These are phyloP conservation scores for Drosophila paulistorum DNA, from an alignment of 1,140 invertebrate genomes.

Conservation along the genomic window DNA sequence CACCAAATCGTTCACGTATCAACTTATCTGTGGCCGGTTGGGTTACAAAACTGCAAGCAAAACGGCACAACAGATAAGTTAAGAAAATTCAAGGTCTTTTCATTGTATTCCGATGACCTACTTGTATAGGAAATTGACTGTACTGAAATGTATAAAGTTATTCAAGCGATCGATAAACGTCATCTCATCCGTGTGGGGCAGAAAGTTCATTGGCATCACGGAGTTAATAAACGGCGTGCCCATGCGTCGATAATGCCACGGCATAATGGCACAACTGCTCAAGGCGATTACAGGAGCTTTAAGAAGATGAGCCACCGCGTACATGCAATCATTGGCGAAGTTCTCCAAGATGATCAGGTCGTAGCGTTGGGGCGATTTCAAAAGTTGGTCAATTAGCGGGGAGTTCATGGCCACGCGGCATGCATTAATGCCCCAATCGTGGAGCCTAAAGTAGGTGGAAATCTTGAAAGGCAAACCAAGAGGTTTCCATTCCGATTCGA, in stretches of 20 bases:
- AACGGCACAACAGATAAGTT: neutral
- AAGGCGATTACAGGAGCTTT: slow-evolving; percentile 85
- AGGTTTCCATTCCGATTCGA: slow-evolving; percentile 41
- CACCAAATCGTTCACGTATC: slow-evolving; percentile 85
- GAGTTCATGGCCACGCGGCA: slow-evolving; percentile 85
- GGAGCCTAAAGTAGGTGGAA: slow-evolving; percentile 60
- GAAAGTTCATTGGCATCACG: slow-evolving; percentile 84
- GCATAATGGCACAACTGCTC: slow-evolving; percentile 85
- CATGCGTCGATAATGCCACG: slow-evolving; percentile 85
- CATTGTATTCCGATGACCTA: slow-evolving; percentile 65
- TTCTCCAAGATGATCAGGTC: slow-evolving; percentile 86
- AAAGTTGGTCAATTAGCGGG: slow-evolving; percentile 50
- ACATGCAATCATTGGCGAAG: slow-evolving; percentile 86
- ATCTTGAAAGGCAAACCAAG: slow-evolving; percentile 57
- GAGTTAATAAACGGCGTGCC: slow-evolving; percentile 85
- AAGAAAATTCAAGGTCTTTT: neutral
- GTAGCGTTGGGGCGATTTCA: slow-evolving; percentile 84
- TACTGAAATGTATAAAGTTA: slow-evolving; percentile 83
- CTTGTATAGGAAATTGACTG: slow-evolving; percentile 83
- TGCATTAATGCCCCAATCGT: slow-evolving; percentile 74
- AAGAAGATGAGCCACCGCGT: slow-evolving; percentile 85
- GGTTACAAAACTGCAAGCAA: slow-evolving; percentile 51
- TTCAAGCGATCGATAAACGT: slow-evolving; percentile 84
- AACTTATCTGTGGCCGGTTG: slow-evolving; percentile 84
- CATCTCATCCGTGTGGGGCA: slow-evolving; percentile 84